phyloP scores from a whole-genome alignment of 2,888 invertebrate species.

The Plebejus melissa region DNA sequence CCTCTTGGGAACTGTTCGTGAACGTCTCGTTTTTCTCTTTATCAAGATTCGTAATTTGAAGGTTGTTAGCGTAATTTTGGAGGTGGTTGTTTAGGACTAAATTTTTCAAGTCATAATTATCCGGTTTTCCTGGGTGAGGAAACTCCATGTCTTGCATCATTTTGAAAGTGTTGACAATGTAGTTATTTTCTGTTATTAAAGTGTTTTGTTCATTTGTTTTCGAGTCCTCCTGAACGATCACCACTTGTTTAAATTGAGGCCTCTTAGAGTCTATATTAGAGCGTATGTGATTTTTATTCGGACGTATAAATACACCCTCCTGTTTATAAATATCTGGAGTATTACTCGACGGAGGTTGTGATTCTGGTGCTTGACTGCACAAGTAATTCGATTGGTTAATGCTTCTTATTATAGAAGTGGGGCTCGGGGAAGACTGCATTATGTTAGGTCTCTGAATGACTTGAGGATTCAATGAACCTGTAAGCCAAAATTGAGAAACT shows the following conservation, averaged over 20 bases:
- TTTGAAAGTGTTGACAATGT: constrained; percentile 43
- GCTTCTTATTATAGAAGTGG: constrained; percentile 67
- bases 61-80: constrained; percentile 43
- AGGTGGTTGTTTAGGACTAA: constrained; percentile 51
- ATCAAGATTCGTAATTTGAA: constrained; percentile 42
- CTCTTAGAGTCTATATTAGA: constrained; percentile 39
- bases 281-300: constrained; percentile 42
- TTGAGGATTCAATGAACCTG: constrained; percentile 56
- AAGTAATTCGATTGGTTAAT: constrained; percentile 72
- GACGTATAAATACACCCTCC: constrained; percentile 46
- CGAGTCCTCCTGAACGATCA: constrained; percentile 49
- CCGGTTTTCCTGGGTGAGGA: constrained; percentile 41
- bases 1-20: constrained; percentile 43
- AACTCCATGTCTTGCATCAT: constrained; percentile 35
- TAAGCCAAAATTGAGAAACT: constrained; percentile 30
- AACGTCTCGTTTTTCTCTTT: constrained; percentile 40
- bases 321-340: constrained; percentile 34
- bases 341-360: constrained; percentile 40
- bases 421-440: constrained; percentile 69
- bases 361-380: constrained; percentile 56
- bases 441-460: constrained; percentile 56
- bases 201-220: constrained; percentile 32
- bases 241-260: constrained; percentile 53
- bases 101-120: constrained; percentile 57
- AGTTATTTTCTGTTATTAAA: constrained; percentile 38